These are phyloP conservation scores for Anthopleura xanthogrammica DNA, from an alignment of 92 coral and sea anemone species.

Conservation along the genomic window DNA sequence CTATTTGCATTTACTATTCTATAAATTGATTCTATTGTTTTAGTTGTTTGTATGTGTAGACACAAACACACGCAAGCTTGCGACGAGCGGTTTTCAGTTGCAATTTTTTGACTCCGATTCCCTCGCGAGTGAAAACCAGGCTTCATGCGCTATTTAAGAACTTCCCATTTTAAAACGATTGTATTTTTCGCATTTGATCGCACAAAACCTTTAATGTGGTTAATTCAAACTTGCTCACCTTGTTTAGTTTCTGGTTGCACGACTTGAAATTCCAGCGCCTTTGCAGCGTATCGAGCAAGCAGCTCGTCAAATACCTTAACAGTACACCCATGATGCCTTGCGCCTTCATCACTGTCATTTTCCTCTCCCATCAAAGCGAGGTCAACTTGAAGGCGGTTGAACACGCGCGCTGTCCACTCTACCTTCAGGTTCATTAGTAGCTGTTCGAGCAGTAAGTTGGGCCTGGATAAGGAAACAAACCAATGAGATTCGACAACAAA, in stretches of 20 bases:
- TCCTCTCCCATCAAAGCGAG: conserved; percentile 69
- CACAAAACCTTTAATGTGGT: background rate
- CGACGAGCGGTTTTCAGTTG: too few relatives aligned
- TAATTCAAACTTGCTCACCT: conserved; percentile 20
- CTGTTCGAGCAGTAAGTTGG: conserved; percentile 86
- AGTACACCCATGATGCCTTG: conserved; percentile 65
- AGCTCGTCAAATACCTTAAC: conserved; percentile 85
- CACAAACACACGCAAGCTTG: too few relatives aligned
- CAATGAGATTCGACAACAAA: too few relatives aligned
- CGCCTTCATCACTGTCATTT: conserved; percentile 51
- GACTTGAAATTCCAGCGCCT: conserved; percentile 91
- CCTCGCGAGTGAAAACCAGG: too few relatives aligned
- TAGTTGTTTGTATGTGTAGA: too few relatives aligned
- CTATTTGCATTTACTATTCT: too few relatives aligned
- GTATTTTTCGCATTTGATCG: too few relatives aligned
- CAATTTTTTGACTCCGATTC: too few relatives aligned
- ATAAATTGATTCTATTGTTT: too few relatives aligned
- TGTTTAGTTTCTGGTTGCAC: conserved; percentile 64
- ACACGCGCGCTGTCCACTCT: conserved; percentile 96
- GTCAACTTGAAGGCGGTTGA: conserved; percentile 82
- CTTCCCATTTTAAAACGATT: too few relatives aligned
- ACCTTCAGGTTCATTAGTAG: conserved; percentile 97
- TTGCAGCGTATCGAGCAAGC: conserved; percentile 74
- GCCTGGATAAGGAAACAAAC: conserved; percentile 36
- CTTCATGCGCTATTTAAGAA: too few relatives aligned